Percentiles rank a stretch among this genome's conserved stretches.
Evolutionary conservation across 1,140 invertebrate genomes (phyloP).

Genomic region (Brachionus calyciflorus): DNA sequence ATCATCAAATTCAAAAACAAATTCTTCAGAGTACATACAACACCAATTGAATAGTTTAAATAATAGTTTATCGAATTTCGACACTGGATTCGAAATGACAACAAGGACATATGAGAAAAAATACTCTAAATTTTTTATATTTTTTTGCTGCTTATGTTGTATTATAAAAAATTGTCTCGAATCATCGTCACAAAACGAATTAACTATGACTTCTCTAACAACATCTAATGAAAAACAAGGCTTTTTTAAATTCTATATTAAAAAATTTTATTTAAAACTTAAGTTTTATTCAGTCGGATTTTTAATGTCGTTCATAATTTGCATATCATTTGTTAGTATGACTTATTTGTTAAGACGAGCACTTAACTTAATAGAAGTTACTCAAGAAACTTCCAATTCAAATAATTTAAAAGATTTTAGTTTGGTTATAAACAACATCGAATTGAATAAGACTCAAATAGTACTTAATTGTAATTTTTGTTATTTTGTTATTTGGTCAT

Average conservation of each 20-base stretch:
- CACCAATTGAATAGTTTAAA: neutral
- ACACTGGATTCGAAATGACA: neutral
- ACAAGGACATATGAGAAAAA: neutral
- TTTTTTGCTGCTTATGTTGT: constrained; percentile 20
- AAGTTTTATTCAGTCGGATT: neutral
- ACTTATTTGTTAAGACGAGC: neutral
- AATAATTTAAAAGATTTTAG: neutral
- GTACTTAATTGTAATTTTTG: constrained; percentile 35
- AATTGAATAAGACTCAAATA: neutral
- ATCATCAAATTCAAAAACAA: constrained; percentile 15
- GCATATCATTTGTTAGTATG: constrained; percentile 1
- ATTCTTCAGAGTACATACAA: constrained; percentile 4
- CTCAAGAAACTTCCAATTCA: neutral
- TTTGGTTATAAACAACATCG: neutral
- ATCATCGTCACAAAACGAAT: constrained; percentile 9
- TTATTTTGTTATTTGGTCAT: constrained; percentile 40
- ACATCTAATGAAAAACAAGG: neutral
- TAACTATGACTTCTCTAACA: constrained; percentile 1
- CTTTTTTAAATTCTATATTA: neutral
- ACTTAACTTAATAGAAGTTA: constrained; percentile 8
- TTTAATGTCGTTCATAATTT: neutral
- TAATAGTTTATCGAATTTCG: constrained; percentile 38
- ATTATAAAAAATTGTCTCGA: constrained; percentile 17
- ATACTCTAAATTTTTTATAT: constrained; percentile 11
- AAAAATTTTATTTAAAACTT: constrained; percentile 6